Evolutionary conservation across 2,888 invertebrate species (phyloP).

Genomic region (Hydropsyche betteni): DNA sequence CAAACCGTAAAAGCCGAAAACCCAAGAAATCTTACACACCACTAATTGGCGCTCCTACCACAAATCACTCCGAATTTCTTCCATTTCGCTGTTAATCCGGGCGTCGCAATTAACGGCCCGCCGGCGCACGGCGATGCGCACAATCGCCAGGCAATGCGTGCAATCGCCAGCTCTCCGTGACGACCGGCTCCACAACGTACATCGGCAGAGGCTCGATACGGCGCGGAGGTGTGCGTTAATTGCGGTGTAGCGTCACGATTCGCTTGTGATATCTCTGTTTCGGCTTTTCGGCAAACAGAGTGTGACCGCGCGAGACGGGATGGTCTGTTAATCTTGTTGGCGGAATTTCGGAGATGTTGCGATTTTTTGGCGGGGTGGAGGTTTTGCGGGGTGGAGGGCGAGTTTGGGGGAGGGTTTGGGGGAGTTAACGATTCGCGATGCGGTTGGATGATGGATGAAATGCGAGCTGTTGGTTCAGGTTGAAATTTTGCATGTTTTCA

Average conservation of each 20-base stretch:
- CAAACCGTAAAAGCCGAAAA: slow-evolving; percentile 7
- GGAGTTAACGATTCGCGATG: too few relatives aligned
- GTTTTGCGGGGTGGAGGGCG: too few relatives aligned
- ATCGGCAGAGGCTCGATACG: too few relatives aligned
- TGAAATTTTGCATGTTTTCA: too few relatives aligned
- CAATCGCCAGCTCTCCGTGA: too few relatives aligned
- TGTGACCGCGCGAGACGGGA: not conserved
- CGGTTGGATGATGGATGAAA: too few relatives aligned
- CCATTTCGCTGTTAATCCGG: slow-evolving; percentile 24
- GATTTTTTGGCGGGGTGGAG: too few relatives aligned
- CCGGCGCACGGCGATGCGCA: not conserved
- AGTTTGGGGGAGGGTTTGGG: too few relatives aligned
- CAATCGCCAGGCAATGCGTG: too few relatives aligned
- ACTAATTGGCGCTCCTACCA: slow-evolving; percentile 22
- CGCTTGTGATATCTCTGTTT: slow-evolving; percentile 50
- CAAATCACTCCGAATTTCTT: slow-evolving; percentile 39
- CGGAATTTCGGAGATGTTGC: not conserved
- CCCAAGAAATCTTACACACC: not conserved
- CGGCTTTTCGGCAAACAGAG: slow-evolving; percentile 42
- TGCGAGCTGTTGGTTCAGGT: too few relatives aligned
- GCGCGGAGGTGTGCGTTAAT: too few relatives aligned
- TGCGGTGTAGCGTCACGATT: slow-evolving; percentile 40
- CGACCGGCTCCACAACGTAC: too few relatives aligned
- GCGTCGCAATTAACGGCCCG: slow-evolving; percentile 42
- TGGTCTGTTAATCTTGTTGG: slow-evolving; percentile 27